These are phyloP conservation scores for Eupeodes corollae DNA, from an alignment of 1,140 invertebrate genomes.

Conservation along the genomic window DNA sequence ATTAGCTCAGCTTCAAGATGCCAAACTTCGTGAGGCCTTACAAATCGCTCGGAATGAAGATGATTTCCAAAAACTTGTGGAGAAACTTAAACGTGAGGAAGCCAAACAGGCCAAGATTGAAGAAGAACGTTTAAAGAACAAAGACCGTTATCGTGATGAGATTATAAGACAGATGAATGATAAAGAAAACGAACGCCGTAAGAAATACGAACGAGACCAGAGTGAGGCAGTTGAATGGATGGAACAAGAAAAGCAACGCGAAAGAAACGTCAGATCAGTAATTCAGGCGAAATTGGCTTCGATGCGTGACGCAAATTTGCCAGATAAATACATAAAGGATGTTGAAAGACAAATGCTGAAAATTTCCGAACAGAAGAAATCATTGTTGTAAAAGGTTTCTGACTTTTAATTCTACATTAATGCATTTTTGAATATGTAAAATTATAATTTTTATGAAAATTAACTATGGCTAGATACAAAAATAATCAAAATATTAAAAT, in stretches of 20 bases:
- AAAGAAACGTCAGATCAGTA: slow-evolving; percentile 43
- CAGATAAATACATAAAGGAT: slow-evolving; percentile 36
- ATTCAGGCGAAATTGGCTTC: slow-evolving; percentile 48
- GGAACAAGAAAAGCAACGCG: slow-evolving; percentile 42
- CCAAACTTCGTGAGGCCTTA: slow-evolving; percentile 42
- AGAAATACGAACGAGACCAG: slow-evolving; percentile 34
- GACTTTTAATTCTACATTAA: no score
- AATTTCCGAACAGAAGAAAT: slow-evolving; percentile 5
- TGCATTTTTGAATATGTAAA: no score
- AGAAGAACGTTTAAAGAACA: slow-evolving; percentile 17
- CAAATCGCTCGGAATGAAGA: slow-evolving; percentile 48
- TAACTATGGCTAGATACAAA: no score
- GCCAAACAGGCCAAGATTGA: slow-evolving; percentile 36
- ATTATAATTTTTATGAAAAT: no score
- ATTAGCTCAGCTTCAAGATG: slow-evolving; percentile 37
- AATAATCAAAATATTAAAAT: no score
- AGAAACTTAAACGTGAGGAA: slow-evolving; percentile 39
- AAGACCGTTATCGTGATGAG: slow-evolving; percentile 23
- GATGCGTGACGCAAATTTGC: slow-evolving; percentile 39
- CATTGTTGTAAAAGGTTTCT: no score
- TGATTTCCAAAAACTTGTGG: slow-evolving; percentile 45
- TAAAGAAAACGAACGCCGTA: slow-evolving; percentile 47
- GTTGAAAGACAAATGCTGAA: slow-evolving; percentile 36
- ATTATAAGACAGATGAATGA: slow-evolving; percentile 45
- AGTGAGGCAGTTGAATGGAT: slow-evolving; percentile 46